Percentiles rank a stretch among this genome's conserved stretches.
These are phyloP conservation scores for Phalacrocorax pelagicus DNA, from an alignment of 2,113 vertebrate genomes.

Conservation along the genomic window DNA sequence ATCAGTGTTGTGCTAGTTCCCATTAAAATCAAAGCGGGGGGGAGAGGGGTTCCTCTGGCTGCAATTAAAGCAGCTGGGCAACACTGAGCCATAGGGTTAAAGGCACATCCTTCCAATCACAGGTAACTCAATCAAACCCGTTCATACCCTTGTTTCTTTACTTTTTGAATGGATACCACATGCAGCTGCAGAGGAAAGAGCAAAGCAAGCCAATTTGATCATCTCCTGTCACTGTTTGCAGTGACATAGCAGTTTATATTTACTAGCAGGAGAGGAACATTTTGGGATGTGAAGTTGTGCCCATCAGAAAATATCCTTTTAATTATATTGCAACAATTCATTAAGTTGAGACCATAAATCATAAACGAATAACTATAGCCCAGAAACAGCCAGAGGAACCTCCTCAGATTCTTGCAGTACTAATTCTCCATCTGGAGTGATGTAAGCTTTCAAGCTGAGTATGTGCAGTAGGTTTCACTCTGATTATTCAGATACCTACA, in stretches of 20 bases:
- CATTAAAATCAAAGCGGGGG: constrained; percentile 7
- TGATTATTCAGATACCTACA: neutral
- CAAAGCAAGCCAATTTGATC: neutral
- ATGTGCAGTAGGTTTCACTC: neutral
- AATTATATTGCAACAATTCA: neutral
- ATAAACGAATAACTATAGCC: neutral
- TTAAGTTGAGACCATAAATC: neutral
- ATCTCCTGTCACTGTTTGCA: neutral
- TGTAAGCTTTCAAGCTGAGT: neutral
- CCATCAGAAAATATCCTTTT: neutral
- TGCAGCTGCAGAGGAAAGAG: neutral
- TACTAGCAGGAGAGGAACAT: neutral
- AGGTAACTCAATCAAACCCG: neutral
- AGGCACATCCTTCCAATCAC: neutral
- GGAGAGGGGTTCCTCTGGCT: neutral
- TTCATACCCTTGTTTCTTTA: neutral
- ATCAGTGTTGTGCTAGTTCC: neutral
- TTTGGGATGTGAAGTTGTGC: neutral
- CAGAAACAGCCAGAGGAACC: neutral
- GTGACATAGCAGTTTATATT: neutral
- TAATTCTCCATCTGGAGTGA: neutral
- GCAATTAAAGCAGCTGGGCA: neutral
- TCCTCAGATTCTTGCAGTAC: neutral
- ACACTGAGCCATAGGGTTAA: neutral
- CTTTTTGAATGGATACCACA: neutral